Evolutionary conservation across 2,113 vertebrate genomes (phyloP).

Genomic region (Periophthalmus modestus): DNA sequence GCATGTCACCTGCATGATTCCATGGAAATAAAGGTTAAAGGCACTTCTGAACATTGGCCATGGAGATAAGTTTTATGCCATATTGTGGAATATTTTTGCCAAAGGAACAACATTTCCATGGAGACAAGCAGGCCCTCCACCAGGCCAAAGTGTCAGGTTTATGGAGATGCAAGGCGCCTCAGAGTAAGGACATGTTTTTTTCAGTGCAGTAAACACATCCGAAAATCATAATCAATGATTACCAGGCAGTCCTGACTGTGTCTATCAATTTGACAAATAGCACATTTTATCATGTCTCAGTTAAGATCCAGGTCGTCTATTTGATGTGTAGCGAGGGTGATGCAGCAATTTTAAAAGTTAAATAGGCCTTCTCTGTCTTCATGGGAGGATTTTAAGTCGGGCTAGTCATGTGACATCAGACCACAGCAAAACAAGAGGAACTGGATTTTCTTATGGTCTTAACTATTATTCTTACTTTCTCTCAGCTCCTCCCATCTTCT

Average conservation of each 20-base stretch:
- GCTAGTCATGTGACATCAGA: constrained; percentile 10
- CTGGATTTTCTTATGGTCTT: constrained; percentile 16
- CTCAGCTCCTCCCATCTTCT: not conserved
- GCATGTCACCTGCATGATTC: not conserved
- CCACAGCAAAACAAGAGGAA: constrained; percentile 34
- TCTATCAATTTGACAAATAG: no score
- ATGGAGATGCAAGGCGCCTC: no score
- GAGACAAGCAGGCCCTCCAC: not conserved
- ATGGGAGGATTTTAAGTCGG: not conserved
- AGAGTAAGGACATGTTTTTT: no score
- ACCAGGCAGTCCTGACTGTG: no score
- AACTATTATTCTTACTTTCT: not conserved
- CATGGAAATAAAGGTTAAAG: not conserved
- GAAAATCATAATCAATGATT: no score
- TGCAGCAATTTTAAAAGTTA: not conserved
- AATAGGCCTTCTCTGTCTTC: not conserved
- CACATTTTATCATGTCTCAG: no score
- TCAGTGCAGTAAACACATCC: no score
- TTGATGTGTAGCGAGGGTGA: not conserved
- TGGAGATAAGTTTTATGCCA: no score
- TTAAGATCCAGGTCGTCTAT: no score
- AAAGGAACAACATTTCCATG: not conserved
- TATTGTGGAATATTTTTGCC: no score
- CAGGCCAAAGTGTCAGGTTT: no score
- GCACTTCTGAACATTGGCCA: no score